Evolutionary conservation across 2,888 invertebrate genomes (phyloP).

Genomic region (Trichopria drosophilae): DNA sequence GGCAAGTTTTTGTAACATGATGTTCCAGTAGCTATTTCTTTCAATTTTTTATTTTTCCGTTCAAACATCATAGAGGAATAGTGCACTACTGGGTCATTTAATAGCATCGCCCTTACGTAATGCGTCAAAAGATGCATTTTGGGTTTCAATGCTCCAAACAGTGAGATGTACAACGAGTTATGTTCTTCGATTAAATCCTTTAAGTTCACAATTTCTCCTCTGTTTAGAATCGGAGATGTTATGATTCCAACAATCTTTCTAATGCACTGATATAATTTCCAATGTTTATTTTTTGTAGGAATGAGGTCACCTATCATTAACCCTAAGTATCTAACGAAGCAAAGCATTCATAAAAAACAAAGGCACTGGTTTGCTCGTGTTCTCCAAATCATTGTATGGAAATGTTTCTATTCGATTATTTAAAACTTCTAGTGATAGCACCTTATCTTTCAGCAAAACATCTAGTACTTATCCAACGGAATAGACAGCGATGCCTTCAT

Average conservation of each 20-base stretch:
- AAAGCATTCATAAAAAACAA: conserved; percentile 28
- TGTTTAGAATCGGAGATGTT: conserved; percentile 17
- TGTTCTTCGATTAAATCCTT: conserved; percentile 13
- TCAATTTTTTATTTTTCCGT: too few relatives aligned
- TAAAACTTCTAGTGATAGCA: conserved; percentile 25
- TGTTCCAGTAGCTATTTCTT: too few relatives aligned
- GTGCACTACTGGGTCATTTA: conserved; percentile 23
- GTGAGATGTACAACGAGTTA: conserved; percentile 15
- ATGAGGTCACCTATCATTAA: conserved; percentile 24
- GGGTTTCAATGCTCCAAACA: conserved; percentile 18
- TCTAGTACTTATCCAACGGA: conserved; percentile 24
- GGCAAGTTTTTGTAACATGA: too few relatives aligned
- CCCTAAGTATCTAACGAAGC: conserved; percentile 11
- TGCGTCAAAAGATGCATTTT: conserved; percentile 26
- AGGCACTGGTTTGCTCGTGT: conserved; percentile 25
- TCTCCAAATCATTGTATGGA: conserved; percentile 23
- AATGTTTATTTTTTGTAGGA: conserved; percentile 20
- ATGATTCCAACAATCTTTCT: conserved; percentile 23
- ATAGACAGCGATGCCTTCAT: conserved; percentile 27
- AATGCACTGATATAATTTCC: conserved; percentile 17
- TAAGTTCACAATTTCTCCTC: conserved; percentile 17
- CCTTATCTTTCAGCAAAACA: conserved; percentile 19
- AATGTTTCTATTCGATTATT: conserved; percentile 26
- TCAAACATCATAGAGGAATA: conserved; percentile 27
- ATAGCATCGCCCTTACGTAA: conserved; percentile 15